phyloP scores from a whole-genome alignment of 1,140 invertebrate species.

The Neodiprion pinetum region DNA sequence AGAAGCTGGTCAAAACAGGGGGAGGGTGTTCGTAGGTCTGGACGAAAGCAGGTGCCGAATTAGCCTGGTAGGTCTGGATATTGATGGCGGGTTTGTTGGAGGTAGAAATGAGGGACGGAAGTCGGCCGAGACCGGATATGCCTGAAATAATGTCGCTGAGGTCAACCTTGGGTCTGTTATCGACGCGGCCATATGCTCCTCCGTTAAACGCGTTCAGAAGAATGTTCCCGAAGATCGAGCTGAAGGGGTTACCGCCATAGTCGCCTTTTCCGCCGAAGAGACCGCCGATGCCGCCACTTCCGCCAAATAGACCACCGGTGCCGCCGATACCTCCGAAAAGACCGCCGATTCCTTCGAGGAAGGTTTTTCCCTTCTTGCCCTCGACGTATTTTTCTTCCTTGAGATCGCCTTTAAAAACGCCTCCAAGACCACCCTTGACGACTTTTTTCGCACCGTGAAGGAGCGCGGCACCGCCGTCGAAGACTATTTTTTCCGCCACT shows the following conservation, averaged over 20 bases:
- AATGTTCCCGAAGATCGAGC: background rate
- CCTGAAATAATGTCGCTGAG: background rate
- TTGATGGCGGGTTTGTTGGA: background rate
- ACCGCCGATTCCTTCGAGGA: background rate
- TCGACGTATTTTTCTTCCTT: background rate
- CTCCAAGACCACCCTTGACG: background rate
- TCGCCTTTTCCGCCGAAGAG: background rate
- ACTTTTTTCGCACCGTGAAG: background rate
- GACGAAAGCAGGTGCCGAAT: background rate
- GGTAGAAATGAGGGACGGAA: background rate
- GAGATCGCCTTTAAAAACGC: background rate
- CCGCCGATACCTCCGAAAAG: background rate
- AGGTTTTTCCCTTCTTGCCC: background rate
- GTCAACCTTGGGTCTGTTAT: background rate
- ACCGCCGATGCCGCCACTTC: background rate
- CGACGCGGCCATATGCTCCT: background rate
- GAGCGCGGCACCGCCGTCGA: background rate
- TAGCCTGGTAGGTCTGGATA: background rate
- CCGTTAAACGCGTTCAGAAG: background rate
- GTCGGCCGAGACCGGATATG: background rate
- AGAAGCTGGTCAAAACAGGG: too few species aligned
- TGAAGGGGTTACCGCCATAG: background rate
- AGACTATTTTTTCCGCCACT: background rate
- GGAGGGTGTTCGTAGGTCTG: background rate
- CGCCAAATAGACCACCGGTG: too few species aligned